A percentile compares a stretch with the other conserved stretches of the same genome.
phyloP scores from a whole-genome alignment of 2,888 invertebrate genomes.

The Lasioglossum figueresi region DNA sequence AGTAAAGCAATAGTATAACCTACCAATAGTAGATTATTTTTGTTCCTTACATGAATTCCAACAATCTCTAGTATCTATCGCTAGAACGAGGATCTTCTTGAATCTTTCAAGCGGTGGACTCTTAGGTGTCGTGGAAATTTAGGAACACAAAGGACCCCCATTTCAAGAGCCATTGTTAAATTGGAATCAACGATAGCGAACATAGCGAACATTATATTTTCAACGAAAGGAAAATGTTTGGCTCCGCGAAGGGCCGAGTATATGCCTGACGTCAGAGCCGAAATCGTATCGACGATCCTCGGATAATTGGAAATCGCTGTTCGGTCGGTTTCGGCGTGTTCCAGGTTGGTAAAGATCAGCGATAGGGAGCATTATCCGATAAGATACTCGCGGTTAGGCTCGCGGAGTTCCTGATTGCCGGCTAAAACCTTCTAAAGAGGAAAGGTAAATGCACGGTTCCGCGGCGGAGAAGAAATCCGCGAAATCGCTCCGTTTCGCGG shows the following conservation, averaged over 20 bases:
- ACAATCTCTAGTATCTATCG: too few relatives aligned
- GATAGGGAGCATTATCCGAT: conserved; percentile 1
- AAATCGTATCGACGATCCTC: neutral
- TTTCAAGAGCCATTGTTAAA: too few relatives aligned
- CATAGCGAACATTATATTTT: neutral
- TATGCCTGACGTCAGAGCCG: neutral
- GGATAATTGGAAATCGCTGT: neutral
- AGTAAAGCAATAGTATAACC: too few relatives aligned
- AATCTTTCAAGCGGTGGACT: too few relatives aligned
- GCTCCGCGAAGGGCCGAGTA: neutral
- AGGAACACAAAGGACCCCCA: too few relatives aligned
- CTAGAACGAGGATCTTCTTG: too few relatives aligned
- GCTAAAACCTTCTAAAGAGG: neutral
- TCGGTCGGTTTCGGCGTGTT: neutral
- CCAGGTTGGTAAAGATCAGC: neutral
- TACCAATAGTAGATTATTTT: too few relatives aligned
- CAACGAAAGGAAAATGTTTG: neutral
- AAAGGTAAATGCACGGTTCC: neutral
- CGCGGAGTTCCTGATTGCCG: neutral
- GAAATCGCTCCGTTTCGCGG: neutral
- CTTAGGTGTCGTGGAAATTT: too few relatives aligned
- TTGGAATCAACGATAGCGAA: too few relatives aligned
- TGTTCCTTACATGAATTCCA: too few relatives aligned
- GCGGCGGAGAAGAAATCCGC: neutral
- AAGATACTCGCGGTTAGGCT: neutral